Percentiles rank a stretch among this genome's conserved stretches.
phyloP scores from a whole-genome alignment of 2,888 invertebrate genomes.

The Hoplodrina blanda region DNA sequence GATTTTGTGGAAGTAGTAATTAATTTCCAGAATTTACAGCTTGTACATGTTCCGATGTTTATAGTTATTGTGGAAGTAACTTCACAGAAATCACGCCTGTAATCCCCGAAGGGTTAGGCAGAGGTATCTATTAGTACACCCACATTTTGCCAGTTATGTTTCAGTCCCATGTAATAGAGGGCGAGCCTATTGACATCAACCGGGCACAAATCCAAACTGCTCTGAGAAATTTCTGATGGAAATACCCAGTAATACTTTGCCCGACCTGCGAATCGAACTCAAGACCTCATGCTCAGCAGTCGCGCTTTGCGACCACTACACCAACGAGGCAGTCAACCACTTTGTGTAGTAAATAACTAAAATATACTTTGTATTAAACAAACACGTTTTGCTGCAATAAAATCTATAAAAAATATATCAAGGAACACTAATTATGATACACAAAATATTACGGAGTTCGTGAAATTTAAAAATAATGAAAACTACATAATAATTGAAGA shows the following conservation, averaged over 20 bases:
- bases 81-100: background rate
- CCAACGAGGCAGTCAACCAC: no score
- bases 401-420: slow-evolving; percentile 22
- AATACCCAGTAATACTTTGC: no score
- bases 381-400: slow-evolving; percentile 16
- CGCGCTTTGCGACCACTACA: no score
- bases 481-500: slow-evolving; percentile 67
- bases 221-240: no score
- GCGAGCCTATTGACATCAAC: no score
- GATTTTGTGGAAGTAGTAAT: slow-evolving; percentile 17
- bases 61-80: background rate
- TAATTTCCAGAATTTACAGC: background rate
- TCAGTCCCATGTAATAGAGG: no score
- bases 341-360: slow-evolving; percentile 6
- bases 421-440: slow-evolving; percentile 46
- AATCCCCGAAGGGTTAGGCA: no score
- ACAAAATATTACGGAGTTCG: slow-evolving; percentile 38
- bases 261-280: no score
- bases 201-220: no score
- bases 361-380: slow-evolving; percentile 19
- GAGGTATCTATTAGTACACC: no score
- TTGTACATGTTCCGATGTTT: background rate
- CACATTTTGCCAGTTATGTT: no score
- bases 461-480: slow-evolving; percentile 56
- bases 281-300: no score